These are phyloP conservation scores for Himalopsyche japonica DNA, from an alignment of 2,888 invertebrate genomes.

Conservation along the genomic window DNA sequence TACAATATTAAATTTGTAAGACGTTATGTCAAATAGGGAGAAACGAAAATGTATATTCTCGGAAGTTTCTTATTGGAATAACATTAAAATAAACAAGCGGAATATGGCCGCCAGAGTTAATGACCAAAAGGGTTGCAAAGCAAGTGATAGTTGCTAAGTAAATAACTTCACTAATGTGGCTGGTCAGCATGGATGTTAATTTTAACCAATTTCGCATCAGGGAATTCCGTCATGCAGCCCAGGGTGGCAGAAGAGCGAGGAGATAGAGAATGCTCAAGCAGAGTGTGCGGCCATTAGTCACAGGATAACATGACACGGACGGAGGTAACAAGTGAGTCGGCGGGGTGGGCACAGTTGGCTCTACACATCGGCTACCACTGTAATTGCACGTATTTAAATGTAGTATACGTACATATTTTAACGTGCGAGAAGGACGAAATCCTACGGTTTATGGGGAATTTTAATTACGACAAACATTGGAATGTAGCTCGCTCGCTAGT, in stretches of 20 bases:
- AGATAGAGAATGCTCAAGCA: constrained; percentile 25
- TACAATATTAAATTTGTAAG: too few relatives aligned
- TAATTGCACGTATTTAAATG: constrained; percentile 30
- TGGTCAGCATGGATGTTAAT: constrained; percentile 22
- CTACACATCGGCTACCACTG: constrained; percentile 17
- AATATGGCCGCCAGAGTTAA: background rate
- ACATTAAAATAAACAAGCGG: background rate
- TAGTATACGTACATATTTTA: constrained; percentile 17
- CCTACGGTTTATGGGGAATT: constrained; percentile 9
- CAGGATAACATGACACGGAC: constrained; percentile 37
- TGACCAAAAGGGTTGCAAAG: background rate
- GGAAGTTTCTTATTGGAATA: background rate
- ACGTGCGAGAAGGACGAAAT: constrained; percentile 2
- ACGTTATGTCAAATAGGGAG: too few relatives aligned
- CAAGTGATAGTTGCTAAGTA: background rate
- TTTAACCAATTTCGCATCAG: constrained; percentile 34
- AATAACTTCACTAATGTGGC: constrained; percentile 23
- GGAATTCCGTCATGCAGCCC: constrained; percentile 31
- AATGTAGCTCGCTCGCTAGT: background rate
- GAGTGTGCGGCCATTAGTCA: constrained; percentile 36
- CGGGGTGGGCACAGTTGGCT: constrained; percentile 16
- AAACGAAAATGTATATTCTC: background rate
- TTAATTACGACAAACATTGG: constrained; percentile 22
- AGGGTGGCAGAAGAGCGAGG: constrained; percentile 4
- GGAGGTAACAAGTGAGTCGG: constrained; percentile 36